Evolutionary conservation across 1,140 invertebrate species (phyloP).

Genomic region (Grapholita molesta): DNA sequence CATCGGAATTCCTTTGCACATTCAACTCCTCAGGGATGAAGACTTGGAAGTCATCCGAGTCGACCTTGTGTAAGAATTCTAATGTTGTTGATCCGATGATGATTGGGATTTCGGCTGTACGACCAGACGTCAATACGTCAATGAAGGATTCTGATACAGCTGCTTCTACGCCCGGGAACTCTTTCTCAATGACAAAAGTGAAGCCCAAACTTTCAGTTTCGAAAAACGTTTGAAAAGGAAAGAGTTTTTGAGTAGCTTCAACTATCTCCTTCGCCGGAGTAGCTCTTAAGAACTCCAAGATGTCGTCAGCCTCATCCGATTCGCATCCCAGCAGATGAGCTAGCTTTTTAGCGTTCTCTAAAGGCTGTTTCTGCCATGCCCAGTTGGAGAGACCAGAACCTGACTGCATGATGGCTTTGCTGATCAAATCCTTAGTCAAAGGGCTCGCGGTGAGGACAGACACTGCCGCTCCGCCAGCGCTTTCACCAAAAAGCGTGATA

Average conservation of each 20-base stretch:
- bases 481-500: constrained; percentile 79
- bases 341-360: constrained; percentile 57
- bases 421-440: constrained; percentile 78
- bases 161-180: constrained; percentile 59
- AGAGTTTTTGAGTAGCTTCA: constrained; percentile 37
- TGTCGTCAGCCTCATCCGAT: constrained; percentile 46
- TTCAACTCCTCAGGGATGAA: constrained; percentile 58
- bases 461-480: constrained; percentile 74
- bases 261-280: constrained; percentile 60
- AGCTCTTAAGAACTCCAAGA: constrained; percentile 56
- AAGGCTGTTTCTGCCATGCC: constrained; percentile 63
- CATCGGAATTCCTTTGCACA: constrained; percentile 46
- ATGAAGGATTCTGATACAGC: constrained; percentile 52
- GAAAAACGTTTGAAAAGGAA: constrained; percentile 28
- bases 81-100: constrained; percentile 59
- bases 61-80: constrained; percentile 45
- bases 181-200: constrained; percentile 57
- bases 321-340: constrained; percentile 56
- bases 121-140: constrained; percentile 55
- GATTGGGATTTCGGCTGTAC: constrained; percentile 54
- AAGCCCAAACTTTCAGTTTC: constrained; percentile 34
- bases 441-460: constrained; percentile 77
- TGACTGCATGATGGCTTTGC: constrained; percentile 82
- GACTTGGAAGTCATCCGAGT: constrained; percentile 52
- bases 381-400: constrained; percentile 82